A percentile compares a stretch with the other conserved stretches of the same genome.
phyloP scores from a whole-genome alignment of 2,888 invertebrate species.

The Agonopterix subpropinquella region DNA sequence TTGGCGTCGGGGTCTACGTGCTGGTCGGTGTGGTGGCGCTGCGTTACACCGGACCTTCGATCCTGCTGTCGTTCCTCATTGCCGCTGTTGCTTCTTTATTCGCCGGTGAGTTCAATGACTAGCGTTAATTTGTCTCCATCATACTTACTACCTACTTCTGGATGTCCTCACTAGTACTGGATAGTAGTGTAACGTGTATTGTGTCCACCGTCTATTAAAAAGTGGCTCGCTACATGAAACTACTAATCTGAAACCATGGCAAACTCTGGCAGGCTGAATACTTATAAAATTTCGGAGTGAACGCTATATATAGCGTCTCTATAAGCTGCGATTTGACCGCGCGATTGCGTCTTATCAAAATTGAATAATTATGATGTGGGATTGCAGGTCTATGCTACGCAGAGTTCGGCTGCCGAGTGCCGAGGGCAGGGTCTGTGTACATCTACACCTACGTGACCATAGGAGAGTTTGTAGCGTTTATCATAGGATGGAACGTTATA shows the following conservation, averaged over 20 bases:
- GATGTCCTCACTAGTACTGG: no score
- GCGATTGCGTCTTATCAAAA: background rate
- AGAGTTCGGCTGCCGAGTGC: constrained; percentile 90
- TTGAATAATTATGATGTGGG: background rate
- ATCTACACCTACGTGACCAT: constrained; percentile 91
- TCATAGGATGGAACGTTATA: constrained; percentile 94
- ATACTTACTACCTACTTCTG: no score
- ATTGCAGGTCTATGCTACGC: constrained; percentile 88
- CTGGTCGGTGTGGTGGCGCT: constrained; percentile 87
- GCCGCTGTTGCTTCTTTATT: constrained; percentile 85
- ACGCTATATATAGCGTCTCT: no score
- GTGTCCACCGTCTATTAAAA: no score
- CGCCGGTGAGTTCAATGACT: constrained; percentile 7
- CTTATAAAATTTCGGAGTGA: no score
- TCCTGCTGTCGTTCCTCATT: constrained; percentile 89
- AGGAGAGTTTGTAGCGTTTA: constrained; percentile 90
- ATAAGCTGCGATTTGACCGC: background rate
- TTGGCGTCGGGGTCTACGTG: constrained; percentile 94
- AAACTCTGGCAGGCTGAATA: no score
- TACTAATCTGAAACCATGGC: no score
- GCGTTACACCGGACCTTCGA: constrained; percentile 87
- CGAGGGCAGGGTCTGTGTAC: constrained; percentile 92
- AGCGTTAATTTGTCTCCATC: no score
- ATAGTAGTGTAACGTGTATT: no score
- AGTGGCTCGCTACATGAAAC: no score